phyloP scores from a whole-genome alignment of 2,797 vertebrate genomes.

The Trachurus trachurus region DNA sequence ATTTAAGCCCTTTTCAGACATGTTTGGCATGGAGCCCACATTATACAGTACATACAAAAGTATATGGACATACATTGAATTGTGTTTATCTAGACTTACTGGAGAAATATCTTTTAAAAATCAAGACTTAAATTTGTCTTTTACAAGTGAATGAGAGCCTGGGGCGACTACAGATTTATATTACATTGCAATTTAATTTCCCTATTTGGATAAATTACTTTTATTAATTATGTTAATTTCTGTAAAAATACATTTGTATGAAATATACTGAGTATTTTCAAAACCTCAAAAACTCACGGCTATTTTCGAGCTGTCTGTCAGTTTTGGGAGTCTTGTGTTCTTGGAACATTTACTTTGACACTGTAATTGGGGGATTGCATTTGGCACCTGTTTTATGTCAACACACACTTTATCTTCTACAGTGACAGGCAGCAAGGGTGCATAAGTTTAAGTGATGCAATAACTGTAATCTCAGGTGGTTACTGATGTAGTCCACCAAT shows the following conservation, averaged over 20 bases:
- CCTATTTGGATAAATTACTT: neutral
- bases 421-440: constrained; percentile 24
- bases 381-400: constrained; percentile 25
- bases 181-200: neutral
- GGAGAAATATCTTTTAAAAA: neutral
- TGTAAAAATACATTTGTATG: neutral
- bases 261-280: neutral
- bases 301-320: constrained; percentile 26
- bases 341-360: constrained; percentile 49
- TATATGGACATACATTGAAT: neutral
- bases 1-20: constrained; percentile 7
- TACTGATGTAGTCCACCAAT: constrained; percentile 4
- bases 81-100: neutral
- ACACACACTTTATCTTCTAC: constrained; percentile 29
- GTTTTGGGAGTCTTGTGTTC: constrained; percentile 32
- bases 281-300: constrained; percentile 14
- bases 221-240: neutral
- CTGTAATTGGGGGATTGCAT: constrained; percentile 36
- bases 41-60: neutral
- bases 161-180: neutral
- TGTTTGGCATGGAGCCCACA: constrained; percentile 20
- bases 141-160: neutral
- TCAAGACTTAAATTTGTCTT: neutral
- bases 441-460: constrained; percentile 9
- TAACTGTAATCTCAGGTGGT: constrained; percentile 6